Base-by-base conservation (phyloP, 2,113 vertebrate species). In the Malaclemys terrapin region DNA sequence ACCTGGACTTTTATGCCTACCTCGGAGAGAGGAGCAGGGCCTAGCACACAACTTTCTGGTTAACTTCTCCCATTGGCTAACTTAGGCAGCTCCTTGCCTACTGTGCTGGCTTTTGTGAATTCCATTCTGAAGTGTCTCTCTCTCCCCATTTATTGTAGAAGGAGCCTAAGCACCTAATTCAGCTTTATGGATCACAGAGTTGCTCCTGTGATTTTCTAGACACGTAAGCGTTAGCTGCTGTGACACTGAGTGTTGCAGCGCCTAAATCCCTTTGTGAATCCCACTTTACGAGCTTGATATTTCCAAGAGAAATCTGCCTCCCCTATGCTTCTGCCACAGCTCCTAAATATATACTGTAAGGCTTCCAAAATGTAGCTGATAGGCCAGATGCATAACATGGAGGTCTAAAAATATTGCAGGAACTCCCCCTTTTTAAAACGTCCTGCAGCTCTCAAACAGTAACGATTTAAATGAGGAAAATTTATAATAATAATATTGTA, bases 311-410 rank as follows among this genome's bases (percentile, higher is more conserved):
- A 82, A 12, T 7, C 19, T 62, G 62, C 17, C 50, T 93, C 16
- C 0, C 1, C 6, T 78, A 1, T n/a, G 13, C 9, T 2, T 82
- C 89, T 86, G 38, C 24, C 62, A 78, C 2, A 1, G 27, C 42
- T 62, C 35, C 50, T 76, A 16, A 3, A 5, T 35, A 29, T 35
- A 54, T 3, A 19, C 8, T 47, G 22, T 8, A 14, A 31, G 4
- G 13, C 6, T 4, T 25, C 38, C 49, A 35, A 10, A 82, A 45
- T 27, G 22, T 76, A 10, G 20, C 72, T 45, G 24, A 2, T 7
- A 25, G 38, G 10, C 10, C 72, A 45, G 5, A 76, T 45, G 12
- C 42, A 45, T 45, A 76, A 45, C 12, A 25, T 47, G 42, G 25
- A 14, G 42, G 22, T 14, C 42, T 29, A 47, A 45, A 72, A 78